Conservation (phyloP, 2,888 invertebrate species). For the Eilema caniola region DNA sequence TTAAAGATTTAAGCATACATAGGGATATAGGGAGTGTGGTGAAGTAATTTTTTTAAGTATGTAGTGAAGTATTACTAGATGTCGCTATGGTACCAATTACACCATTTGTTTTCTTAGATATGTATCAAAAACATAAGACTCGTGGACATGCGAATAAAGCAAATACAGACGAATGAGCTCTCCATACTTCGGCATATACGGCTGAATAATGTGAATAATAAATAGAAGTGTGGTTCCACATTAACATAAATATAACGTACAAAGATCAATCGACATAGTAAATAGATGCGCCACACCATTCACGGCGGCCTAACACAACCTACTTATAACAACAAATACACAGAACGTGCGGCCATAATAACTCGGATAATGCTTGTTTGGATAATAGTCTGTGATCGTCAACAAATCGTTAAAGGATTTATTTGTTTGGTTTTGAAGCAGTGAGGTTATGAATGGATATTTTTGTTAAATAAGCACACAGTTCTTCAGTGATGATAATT, state of each 20-base stretch:
- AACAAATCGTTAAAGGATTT: constrained; percentile 53
- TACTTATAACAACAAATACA: constrained; percentile 42
- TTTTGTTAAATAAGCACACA: background rate
- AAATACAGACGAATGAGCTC: no score
- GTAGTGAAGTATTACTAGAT: no score
- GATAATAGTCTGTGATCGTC: constrained; percentile 62
- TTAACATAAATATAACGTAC: constrained; percentile 32
- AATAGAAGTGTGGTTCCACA: background rate
- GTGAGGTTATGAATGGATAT: background rate
- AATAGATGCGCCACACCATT: constrained; percentile 34
- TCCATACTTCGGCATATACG: no score
- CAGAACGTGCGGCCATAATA: background rate
- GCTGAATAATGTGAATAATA: no score
- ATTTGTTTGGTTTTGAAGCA: constrained; percentile 1
- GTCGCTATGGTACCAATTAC: no score
- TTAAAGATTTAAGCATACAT: no score
- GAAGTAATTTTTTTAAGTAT: no score
- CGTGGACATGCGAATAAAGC: no score
- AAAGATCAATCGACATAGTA: constrained; percentile 41
- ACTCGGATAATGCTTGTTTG: constrained; percentile 61
- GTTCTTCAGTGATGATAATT: background rate
- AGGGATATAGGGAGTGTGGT: no score
- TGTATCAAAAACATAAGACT: no score
- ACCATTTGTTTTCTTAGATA: no score
- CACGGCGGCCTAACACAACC: constrained; percentile 37